These are phyloP conservation scores for Agonopterix subpropinquella DNA, from an alignment of 2,888 invertebrate species.

Conservation along the genomic window DNA sequence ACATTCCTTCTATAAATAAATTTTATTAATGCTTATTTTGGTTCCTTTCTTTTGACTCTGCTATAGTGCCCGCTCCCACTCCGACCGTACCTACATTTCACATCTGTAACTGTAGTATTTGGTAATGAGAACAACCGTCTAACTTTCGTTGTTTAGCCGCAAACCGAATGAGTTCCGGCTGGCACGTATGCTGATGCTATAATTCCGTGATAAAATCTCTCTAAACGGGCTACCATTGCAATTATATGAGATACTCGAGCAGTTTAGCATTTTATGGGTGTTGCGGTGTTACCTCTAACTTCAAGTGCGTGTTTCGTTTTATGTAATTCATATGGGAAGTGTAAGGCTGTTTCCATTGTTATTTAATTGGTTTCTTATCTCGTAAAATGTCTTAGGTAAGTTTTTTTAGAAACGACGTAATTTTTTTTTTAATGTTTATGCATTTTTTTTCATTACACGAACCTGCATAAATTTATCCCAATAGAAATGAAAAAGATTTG, in stretches of 20 bases:
- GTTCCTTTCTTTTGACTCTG: too few relatives aligned
- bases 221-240: constrained; percentile 25
- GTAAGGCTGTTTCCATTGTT: neutral
- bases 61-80: neutral
- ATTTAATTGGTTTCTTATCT: neutral
- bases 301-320: constrained; percentile 20
- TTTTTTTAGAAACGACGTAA: too few relatives aligned
- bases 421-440: too few relatives aligned
- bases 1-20: too few relatives aligned
- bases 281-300: constrained; percentile 10
- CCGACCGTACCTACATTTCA: neutral
- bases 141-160: constrained; percentile 25
- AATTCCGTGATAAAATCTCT: constrained; percentile 43
- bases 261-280: constrained; percentile 30
- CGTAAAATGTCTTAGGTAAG: too few relatives aligned
- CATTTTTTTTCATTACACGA: too few relatives aligned
- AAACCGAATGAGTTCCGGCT: constrained; percentile 26
- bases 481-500: too few relatives aligned
- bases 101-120: constrained; percentile 1
- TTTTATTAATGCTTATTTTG: too few relatives aligned
- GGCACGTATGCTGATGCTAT: constrained; percentile 28
- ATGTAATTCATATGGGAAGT: constrained; percentile 21
- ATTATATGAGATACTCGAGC: constrained; percentile 26
- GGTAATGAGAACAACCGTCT: constrained; percentile 12
- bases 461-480: too few relatives aligned